These are phyloP conservation scores for Sprattus sprattus DNA, from an alignment of 2,113 vertebrate species.

Conservation along the genomic window DNA sequence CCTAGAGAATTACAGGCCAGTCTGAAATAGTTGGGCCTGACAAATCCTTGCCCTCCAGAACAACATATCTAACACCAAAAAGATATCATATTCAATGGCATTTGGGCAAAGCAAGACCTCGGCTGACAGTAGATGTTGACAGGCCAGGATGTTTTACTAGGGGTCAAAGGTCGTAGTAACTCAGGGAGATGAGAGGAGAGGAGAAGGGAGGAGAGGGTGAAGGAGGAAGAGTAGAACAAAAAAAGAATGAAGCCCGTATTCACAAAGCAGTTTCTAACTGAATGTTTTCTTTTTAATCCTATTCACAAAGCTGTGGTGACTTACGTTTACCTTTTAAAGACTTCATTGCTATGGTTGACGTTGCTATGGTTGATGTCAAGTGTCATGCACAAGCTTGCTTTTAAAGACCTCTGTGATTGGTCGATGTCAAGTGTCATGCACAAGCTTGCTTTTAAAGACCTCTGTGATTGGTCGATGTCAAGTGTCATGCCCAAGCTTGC, in stretches of 20 bases:
- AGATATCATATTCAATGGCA: not conserved
- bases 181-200: not conserved
- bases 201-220: not conserved
- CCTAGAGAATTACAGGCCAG: slow-evolving; percentile 68
- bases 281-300: too few relatives aligned
- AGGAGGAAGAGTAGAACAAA: not conserved
- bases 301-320: too few relatives aligned
- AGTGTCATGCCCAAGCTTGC: too few relatives aligned
- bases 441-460: too few relatives aligned
- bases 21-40: slow-evolving; percentile 60
- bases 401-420: too few relatives aligned
- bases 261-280: too few relatives aligned
- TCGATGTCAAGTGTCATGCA: too few relatives aligned
- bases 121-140: not conserved
- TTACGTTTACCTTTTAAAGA: too few relatives aligned
- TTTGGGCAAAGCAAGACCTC: not conserved
- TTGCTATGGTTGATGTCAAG: too few relatives aligned
- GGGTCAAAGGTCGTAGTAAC: not conserved
- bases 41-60: slow-evolving; percentile 61
- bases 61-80: slow-evolving; percentile 40
- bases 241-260: not conserved
- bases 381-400: too few relatives aligned
- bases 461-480: too few relatives aligned
- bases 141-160: not conserved
- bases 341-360: too few relatives aligned